A percentile compares a stretch with the other conserved stretches of the same genome.
phyloP scores from a whole-genome alignment of 2,797 vertebrate genomes.

The Varecia variegata region DNA sequence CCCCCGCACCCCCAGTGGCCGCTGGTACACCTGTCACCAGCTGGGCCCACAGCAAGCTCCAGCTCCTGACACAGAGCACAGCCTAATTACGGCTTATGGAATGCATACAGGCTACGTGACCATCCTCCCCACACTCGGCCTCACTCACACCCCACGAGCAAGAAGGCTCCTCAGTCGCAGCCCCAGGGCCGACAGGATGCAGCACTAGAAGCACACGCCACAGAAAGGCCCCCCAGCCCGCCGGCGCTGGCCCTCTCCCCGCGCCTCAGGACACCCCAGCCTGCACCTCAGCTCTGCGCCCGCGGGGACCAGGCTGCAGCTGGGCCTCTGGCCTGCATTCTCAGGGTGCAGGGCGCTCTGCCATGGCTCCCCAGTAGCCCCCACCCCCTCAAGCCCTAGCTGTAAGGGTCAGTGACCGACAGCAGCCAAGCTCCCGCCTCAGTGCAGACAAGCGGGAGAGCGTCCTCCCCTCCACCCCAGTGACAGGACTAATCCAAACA shows the following conservation, averaged over 20 bases:
- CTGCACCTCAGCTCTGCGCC: not conserved
- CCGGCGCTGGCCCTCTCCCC: too few relatives aligned
- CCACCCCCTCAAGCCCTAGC: not conserved
- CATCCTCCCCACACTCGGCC: not conserved
- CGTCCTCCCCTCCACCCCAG: not conserved
- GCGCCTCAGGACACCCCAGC: not conserved
- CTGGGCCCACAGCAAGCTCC: not conserved
- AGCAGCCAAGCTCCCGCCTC: not conserved
- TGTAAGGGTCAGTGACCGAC: not conserved
- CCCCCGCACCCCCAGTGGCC: not conserved
- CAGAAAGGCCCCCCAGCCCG: not conserved
- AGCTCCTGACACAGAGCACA: not conserved
- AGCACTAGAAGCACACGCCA: not conserved
- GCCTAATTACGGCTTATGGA: not conserved
- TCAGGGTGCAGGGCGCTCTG: not conserved
- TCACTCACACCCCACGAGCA: not conserved
- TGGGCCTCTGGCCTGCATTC: not conserved
- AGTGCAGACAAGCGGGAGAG: not conserved
- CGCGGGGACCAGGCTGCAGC: not conserved
- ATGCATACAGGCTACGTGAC: not conserved
- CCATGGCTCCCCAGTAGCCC: not conserved
- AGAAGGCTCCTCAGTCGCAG: not conserved
- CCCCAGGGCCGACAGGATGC: not conserved
- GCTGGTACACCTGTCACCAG: not conserved
- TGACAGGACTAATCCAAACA: not conserved